These are phyloP conservation scores for Girardinus metallicus DNA, from an alignment of 2,797 vertebrate genomes.

Conservation along the genomic window DNA sequence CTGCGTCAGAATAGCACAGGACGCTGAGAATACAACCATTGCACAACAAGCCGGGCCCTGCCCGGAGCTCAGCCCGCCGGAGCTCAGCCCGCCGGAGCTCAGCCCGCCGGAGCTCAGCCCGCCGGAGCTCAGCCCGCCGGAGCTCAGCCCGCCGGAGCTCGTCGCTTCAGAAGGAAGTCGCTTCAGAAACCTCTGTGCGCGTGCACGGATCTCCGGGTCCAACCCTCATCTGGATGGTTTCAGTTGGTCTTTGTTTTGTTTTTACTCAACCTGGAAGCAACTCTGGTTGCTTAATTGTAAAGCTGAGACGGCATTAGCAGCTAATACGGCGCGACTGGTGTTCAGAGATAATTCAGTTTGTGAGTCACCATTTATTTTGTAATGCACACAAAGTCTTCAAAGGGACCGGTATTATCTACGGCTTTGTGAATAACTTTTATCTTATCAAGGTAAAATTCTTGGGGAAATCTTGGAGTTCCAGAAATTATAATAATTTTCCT, in stretches of 20 bases:
- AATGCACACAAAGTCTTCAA: neutral
- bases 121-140: too few relatives aligned
- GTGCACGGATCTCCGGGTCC: neutral
- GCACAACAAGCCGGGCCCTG: neutral
- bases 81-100: too few relatives aligned
- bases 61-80: neutral
- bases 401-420: too few relatives aligned
- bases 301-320: neutral
- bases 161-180: too few relatives aligned
- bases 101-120: too few relatives aligned
- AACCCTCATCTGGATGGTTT: neutral
- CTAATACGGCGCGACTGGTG: neutral
- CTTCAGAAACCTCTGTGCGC: neutral
- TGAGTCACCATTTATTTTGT: neutral
- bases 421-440: too few relatives aligned
- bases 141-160: too few relatives aligned
- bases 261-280: neutral
- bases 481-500: too few relatives aligned
- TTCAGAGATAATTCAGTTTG: neutral
- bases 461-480: too few relatives aligned
- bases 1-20: neutral
- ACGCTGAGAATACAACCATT: neutral
- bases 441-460: too few relatives aligned
- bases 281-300: neutral
- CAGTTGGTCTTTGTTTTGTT: neutral